A percentile compares a stretch with the other conserved stretches of the same genome.
Conservation (phyloP, 2,888 invertebrate species). For the Herminia tarsipennalis region DNA sequence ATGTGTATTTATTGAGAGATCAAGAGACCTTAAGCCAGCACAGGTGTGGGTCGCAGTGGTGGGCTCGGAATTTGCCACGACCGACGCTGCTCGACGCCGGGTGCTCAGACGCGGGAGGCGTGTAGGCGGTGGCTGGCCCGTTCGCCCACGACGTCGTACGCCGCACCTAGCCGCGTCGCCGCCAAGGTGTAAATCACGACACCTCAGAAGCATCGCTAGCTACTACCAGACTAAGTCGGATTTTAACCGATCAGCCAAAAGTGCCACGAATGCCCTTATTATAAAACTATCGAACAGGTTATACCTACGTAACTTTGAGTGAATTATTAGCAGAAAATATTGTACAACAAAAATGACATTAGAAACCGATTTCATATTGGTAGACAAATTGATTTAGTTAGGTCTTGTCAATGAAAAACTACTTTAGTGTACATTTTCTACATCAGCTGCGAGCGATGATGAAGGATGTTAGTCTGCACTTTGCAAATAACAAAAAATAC, state of each 20-base stretch:
- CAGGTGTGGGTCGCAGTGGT: constrained; percentile 58
- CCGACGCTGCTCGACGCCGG: constrained; percentile 31
- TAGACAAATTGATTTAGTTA: too few species aligned
- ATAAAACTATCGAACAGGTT: too few species aligned
- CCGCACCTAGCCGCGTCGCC: constrained; percentile 76
- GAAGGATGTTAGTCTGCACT: too few species aligned
- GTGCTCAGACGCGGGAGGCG: constrained; percentile 66
- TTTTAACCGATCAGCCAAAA: constrained; percentile 7
- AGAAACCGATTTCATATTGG: too few species aligned
- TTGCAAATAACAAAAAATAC: too few species aligned
- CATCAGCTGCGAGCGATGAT: too few species aligned
- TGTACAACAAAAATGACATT: too few species aligned
- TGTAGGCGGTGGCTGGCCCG: constrained; percentile 59
- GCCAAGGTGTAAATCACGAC: constrained; percentile 66
- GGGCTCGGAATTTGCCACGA: constrained; percentile 75
- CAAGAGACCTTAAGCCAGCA: constrained; percentile 30
- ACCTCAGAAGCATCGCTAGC: constrained; percentile 45
- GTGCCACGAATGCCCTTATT: background rate
- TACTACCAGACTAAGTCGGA: constrained; percentile 26
- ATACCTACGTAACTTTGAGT: too few species aligned
- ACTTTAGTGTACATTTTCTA: too few species aligned
- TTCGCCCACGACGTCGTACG: constrained; percentile 79
- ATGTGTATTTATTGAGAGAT: constrained; percentile 1
- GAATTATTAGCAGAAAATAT: too few species aligned
- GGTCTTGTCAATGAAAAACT: too few species aligned